Base-by-base conservation (phyloP, 2,888 invertebrate species). In the Platycheirus albimanus region DNA sequence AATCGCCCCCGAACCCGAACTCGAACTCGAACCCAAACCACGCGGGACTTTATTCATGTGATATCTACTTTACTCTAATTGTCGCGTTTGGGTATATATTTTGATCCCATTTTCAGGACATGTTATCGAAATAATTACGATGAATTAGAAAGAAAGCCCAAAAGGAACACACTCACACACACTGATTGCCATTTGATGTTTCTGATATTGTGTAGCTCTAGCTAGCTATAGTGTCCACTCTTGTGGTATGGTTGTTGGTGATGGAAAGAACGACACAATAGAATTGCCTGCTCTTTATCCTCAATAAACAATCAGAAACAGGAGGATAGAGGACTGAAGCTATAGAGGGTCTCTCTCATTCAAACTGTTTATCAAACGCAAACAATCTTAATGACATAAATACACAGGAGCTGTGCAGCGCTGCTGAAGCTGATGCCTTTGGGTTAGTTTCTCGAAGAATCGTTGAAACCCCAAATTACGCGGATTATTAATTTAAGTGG, bases 301-400 rank as follows among this genome's bases (percentile, higher is more conserved):
- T 67, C 43, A 2, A 45, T 17, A 52, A 74, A 61, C 52, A 76
- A 78, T 78, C 78, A 61, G 2, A 75, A 67, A n/a, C 38, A 41
- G 52, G 33, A 17, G 58, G 45, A 38, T 56, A 77, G 30, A 33
- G 5, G 8, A 69, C 85, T 85, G 81, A 86, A 86, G 81, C 86
- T 47, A 76, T 58, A 64, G 71, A 67, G 76, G 75, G 81, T 71
- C 41, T 67, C 78, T 71, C 41, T 67, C 78, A 84, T 72, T 75
- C 84, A 85, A 87, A 87, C 84, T 85, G 85, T 86, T 88, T 90
- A 90, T 90, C 90, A 86, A 71, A 71, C 85, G 86, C 87, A 87
- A 89, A 89, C 89, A 87, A 90, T 90, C 90, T 90, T 89, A 90
- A 90, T 90, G 90, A 90, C 89, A 90, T 90, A 90, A 85, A 76